These are phyloP conservation scores for Galeopsomyia nigrocyanea DNA, from an alignment of 2,888 invertebrate species.

Conservation along the genomic window DNA sequence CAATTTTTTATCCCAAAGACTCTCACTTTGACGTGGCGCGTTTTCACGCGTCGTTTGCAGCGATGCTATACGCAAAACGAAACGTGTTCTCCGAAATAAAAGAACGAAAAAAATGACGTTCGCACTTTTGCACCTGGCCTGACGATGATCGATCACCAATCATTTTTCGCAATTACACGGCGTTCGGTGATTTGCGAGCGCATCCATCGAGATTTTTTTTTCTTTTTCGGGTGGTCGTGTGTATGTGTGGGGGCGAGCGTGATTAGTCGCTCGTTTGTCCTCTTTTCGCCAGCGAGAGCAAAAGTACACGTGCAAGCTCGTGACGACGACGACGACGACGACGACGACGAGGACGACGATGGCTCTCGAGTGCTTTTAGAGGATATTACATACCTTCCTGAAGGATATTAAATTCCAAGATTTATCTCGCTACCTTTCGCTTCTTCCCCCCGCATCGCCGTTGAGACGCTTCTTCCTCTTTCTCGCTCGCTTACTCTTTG, in stretches of 20 bases:
- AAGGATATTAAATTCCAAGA: slow-evolving; percentile 67
- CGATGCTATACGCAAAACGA: slow-evolving; percentile 21
- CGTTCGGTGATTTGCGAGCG: slow-evolving; percentile 57
- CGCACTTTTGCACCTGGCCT: slow-evolving; percentile 38
- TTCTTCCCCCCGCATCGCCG: slow-evolving; percentile 13
- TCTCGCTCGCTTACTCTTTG: slow-evolving; percentile 1
- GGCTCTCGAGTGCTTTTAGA: slow-evolving; percentile 57
- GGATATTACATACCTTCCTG: slow-evolving; percentile 64
- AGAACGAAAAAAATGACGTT: slow-evolving; percentile 47
- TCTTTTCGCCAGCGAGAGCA: slow-evolving; percentile 26
- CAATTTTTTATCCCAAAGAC: slow-evolving; percentile 31
- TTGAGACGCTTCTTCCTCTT: slow-evolving; percentile 22
- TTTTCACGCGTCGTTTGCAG: slow-evolving; percentile 34
- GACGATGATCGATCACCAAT: slow-evolving; percentile 60
- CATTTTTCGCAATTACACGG: slow-evolving; percentile 62
- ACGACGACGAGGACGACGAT: slow-evolving; percentile 7
- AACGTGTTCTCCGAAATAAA: not conserved
- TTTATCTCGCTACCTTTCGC: slow-evolving; percentile 57
- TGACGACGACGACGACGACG: not conserved
- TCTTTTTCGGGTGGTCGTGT: too few relatives aligned
- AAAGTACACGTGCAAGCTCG: not conserved
- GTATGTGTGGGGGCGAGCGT: not conserved
- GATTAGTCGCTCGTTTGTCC: slow-evolving; percentile 39
- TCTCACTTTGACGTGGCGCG: not conserved
- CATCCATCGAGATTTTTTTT: slow-evolving; percentile 58